Base-by-base conservation (phyloP, 2,888 invertebrate species). In the Agrotis exclamationis region DNA sequence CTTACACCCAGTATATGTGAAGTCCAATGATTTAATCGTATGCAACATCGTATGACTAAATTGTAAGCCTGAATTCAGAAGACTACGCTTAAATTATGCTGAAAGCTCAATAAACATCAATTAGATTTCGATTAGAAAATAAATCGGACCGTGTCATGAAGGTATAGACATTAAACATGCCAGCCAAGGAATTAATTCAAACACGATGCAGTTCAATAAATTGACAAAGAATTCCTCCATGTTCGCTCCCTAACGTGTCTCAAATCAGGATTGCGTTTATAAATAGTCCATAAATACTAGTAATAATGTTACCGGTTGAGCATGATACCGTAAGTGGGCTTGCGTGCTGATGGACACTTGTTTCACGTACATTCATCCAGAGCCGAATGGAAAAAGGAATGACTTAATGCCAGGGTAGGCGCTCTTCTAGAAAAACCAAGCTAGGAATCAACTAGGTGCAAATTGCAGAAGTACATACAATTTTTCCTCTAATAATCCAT, bases 341-440 rank as follows among this genome's bases (percentile, higher is more conserved):
- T 85, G 87, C 88, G 84, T 86, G 87, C 70, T 79, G 75, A 74
- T 71, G 80, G 78, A 80, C 83, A 79, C 85, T 84, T 79, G 88
- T 76, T 76, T 64, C 64, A 78, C 63, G 68, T 69, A 74, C 76
- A 70, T 81, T 79, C 63, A 51, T 76, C 44, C 71, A 57, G 39
- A 68, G 66, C 69, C 65, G 63, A 70, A 5, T 33, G 78, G 77
- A 81, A 77, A 74, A 82, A 81, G 78, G 87, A 82, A 83, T 75
- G 65, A 76, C 77, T 76, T 87, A 84, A 84, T 86, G 58, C 54
- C 50, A 74, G 75, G 71, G 70, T 73, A 62, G 24, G 18, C 20
- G 44, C n/a, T 45, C 58, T 56, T 82, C 64, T 39, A 64, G 74
- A 74, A 74, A 70, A 28, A 65, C 18, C 16, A 54, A 79, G 28